These are phyloP conservation scores for Brachypterus glaber DNA, from an alignment of 2,888 invertebrate genomes.

Conservation along the genomic window DNA sequence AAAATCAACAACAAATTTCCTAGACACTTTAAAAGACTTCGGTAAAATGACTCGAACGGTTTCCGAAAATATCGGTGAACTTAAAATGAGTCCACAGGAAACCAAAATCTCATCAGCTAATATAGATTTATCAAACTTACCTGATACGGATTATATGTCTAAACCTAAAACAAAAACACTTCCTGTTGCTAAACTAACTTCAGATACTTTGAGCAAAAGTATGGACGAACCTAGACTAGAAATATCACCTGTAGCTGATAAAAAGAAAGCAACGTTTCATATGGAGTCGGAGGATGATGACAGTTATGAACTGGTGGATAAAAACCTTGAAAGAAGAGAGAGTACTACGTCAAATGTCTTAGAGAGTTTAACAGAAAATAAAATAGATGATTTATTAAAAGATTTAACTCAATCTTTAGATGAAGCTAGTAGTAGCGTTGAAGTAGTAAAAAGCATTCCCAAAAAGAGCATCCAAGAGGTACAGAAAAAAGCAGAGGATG, in stretches of 20 bases:
- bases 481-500: slow-evolving; percentile 26
- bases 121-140: slow-evolving; percentile 28
- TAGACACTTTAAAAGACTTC: no score
- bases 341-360: slow-evolving; percentile 32
- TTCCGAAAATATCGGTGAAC: slow-evolving; percentile 20
- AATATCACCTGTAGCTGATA: background rate
- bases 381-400: slow-evolving; percentile 27
- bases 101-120: slow-evolving; percentile 28
- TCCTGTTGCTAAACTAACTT: slow-evolving; percentile 32
- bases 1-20: slow-evolving; percentile 4
- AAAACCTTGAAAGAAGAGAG: slow-evolving; percentile 22
- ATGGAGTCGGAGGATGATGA: slow-evolving; percentile 42
- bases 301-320: slow-evolving; percentile 16
- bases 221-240: slow-evolving; percentile 2
- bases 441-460: slow-evolving; percentile 13
- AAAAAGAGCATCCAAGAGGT: slow-evolving; percentile 1
- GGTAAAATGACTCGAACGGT: slow-evolving; percentile 23
- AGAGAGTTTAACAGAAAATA: slow-evolving; percentile 30
- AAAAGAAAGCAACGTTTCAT: slow-evolving; percentile 39
- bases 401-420: slow-evolving; percentile 25
- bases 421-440: slow-evolving; percentile 17
- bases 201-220: no score
- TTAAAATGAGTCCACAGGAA: no score
- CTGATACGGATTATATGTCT: slow-evolving; percentile 6
- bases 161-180: slow-evolving; percentile 7